Evolutionary conservation across 2,797 vertebrate species (phyloP), one percentile per base, ranked within the genome.

Genomic region (Meriones psammophilus): DNA sequence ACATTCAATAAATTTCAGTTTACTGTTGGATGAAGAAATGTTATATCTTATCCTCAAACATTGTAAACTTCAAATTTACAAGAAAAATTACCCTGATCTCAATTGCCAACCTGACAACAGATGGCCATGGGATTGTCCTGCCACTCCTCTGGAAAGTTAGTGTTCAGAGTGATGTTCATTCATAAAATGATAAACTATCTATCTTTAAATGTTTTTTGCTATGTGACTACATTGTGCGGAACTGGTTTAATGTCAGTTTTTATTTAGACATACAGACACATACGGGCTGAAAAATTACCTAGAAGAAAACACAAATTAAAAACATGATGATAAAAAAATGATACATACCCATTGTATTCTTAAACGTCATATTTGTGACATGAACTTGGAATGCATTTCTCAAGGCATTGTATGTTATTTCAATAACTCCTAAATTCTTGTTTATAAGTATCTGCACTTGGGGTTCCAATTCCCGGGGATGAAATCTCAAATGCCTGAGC

Each of bases 371-470:
- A 54, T 66, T 62, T 79, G 10, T 81, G 58, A 66, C 24, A 42
- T 42, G 30, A 39, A 64, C 5, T 24, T 79, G 42, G 88, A 91
- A 91, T 90, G 5, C 5, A 42, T 87, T 73, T 95, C 46, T 86
- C 66, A 24, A 86, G 58, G 36, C 24, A 62, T 56, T 3, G 12
- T 54, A 79, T 36, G 15, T 85, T 83, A 62, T 86, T 92, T 96
- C 81, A 89, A 0, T 78, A 54, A 68, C 4, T 58, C 30, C 14
- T 56, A 88, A 66, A 54, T 81, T 58, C 14, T 89, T 88, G 5
- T 36, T 96, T 79, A 46, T 83, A 87, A 78, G 46, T 79, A 17
- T 92, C 62, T 83, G 2, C 71, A 50, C 92, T 95, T 93, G 91
- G 78, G 10, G 54, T 79, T 94, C 74, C 46, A 89, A 73, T 94